Evolutionary conservation across 1,140 invertebrate genomes (phyloP), one percentile per base, ranked within the genome.

Genomic region (Atta texana): DNA sequence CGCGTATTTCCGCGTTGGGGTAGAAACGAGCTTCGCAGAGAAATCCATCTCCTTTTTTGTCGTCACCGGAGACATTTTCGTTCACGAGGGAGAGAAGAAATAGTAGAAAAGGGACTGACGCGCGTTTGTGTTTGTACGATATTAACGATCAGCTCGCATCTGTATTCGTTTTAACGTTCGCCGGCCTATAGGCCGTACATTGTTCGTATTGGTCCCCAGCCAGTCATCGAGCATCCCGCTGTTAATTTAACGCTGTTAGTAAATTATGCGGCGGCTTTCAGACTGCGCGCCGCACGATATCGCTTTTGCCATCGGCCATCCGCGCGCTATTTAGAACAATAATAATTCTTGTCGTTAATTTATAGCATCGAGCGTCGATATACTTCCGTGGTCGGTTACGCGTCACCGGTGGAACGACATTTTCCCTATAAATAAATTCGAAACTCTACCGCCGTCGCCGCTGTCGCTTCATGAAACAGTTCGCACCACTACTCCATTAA

Each of bases 341-440:
- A 90, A 90, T 90, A 90, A 88, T 90, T 90, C 88, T 90, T 80
- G 89, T 59, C 63, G 86, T 80, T 85, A 90, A 90, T 90, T 90
- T 90, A 90, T 85, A 81, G 89, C 39, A n/a, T 28, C 68, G 64
- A 21, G 31, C 53, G 71, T 78, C 88, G 72, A 77, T 77, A 71
- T 82, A 78, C 84, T 81, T 69, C 72, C 75, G 49, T 18, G 81
- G 53, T 74, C 68, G 39, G 66, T 31, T 55, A 75, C 75, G 87
- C 87, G 68, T 89, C 71, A 57, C 14, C 59, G 59, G n/a, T 63
- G 57, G 39, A 14, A 77, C 77, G 77, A 80, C 31, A 53, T 81
- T 81, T 39, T 81, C 31, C 14, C 49, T 81, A 51, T 71, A 55
- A 81, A 81, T 81, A 81, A 81, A 81, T 81, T 81, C 49, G 44